Conservation (phyloP, 2,888 invertebrate genomes). For the Zhengitettix transpicula region DNA sequence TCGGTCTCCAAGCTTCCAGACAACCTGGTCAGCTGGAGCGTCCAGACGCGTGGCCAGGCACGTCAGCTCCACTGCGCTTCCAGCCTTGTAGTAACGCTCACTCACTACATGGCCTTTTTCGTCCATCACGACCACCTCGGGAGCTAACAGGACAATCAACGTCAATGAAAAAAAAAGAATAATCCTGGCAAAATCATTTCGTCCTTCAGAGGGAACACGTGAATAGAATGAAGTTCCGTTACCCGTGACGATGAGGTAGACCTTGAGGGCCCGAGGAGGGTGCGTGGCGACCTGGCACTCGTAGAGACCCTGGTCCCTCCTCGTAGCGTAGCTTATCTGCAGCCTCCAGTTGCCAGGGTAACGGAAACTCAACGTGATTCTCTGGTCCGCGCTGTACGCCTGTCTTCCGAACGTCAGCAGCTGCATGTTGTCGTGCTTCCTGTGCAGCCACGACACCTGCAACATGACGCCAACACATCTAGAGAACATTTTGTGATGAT, state of each 20-base stretch:
- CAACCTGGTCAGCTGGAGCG: constrained; percentile 29
- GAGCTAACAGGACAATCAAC: constrained; percentile 26
- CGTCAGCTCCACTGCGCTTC: constrained; percentile 35
- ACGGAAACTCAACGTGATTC: constrained; percentile 38
- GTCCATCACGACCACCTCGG: constrained; percentile 39
- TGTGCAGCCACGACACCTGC: constrained; percentile 43
- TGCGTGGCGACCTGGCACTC: constrained; percentile 48
- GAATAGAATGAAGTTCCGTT: too few species aligned
- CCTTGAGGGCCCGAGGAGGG: constrained; percentile 40
- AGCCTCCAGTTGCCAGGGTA: constrained; percentile 45
- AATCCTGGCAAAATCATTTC: too few species aligned
- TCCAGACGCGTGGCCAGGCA: constrained; percentile 33
- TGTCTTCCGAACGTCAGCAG: constrained; percentile 38
- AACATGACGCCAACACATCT: constrained; percentile 4
- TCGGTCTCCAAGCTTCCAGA: constrained; percentile 36
- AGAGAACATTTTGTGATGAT: too few species aligned
- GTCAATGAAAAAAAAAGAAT: too few species aligned
- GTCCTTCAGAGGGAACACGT: too few species aligned
- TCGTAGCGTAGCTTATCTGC: constrained; percentile 38
- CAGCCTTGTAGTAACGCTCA: constrained; percentile 41
- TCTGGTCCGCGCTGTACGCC: constrained; percentile 38
- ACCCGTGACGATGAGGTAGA: constrained; percentile 38
- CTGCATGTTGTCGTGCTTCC: constrained; percentile 36
- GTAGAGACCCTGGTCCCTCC: constrained; percentile 42
- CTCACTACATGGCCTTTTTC: constrained; percentile 38